Evolutionary conservation across 1,140 invertebrate genomes (phyloP).

Genomic region (Hermetia illucens): DNA sequence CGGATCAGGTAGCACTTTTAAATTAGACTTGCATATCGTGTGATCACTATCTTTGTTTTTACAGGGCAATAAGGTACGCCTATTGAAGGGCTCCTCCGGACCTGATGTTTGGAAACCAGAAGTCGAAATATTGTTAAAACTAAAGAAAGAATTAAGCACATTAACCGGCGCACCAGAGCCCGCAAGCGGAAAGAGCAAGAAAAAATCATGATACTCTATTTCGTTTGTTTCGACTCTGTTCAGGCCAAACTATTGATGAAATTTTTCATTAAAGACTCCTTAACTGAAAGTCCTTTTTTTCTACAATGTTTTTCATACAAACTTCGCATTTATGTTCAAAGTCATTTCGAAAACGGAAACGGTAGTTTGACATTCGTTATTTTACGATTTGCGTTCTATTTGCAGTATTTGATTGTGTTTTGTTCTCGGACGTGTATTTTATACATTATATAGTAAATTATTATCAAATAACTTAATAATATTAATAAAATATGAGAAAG

Average conservation of each 20-base stretch:
- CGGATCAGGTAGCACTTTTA: conserved; percentile 41
- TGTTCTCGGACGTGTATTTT: too few species aligned
- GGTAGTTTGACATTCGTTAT: too few species aligned
- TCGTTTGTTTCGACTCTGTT: conserved; percentile 1
- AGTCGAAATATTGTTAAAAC: conserved; percentile 51
- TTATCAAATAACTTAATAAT: too few species aligned
- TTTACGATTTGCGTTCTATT: too few species aligned
- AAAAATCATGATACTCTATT: conserved; percentile 25
- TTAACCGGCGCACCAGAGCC: conserved; percentile 33
- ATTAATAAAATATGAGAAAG: too few species aligned
- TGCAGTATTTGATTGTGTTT: too few species aligned
- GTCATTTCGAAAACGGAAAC: too few species aligned
- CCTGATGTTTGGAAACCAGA: conserved; percentile 62
- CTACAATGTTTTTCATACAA: too few species aligned
- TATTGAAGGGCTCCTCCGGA: conserved; percentile 53
- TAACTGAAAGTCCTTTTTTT: too few species aligned
- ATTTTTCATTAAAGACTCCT: too few species aligned
- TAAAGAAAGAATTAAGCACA: conserved; percentile 54
- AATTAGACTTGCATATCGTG: not conserved
- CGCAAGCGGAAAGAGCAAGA: conserved; percentile 27
- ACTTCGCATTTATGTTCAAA: too few species aligned
- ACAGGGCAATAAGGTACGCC: conserved; percentile 58
- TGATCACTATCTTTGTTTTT: conserved; percentile 9
- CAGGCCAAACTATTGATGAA: conserved; percentile 1
- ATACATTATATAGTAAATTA: too few species aligned